Conservation (phyloP, 2,797 vertebrate species). For the Sciurus vulgaris region DNA sequence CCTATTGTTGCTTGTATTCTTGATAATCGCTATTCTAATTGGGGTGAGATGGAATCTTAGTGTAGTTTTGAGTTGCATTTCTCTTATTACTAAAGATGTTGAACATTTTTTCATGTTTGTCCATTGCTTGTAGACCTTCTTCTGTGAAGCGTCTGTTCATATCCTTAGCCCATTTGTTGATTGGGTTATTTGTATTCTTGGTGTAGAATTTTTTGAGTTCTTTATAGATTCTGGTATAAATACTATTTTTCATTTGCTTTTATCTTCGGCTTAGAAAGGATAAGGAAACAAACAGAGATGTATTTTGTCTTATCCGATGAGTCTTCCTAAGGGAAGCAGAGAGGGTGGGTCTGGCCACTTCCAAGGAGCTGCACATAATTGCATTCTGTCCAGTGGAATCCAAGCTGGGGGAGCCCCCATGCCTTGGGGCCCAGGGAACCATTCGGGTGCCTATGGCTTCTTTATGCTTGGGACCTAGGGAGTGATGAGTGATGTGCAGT, state of each 20-base stretch:
- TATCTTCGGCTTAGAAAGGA: neutral
- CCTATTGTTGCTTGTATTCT: too few species aligned
- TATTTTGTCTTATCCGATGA: slow-evolving; percentile 25
- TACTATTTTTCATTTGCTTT: neutral
- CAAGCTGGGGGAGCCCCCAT: neutral
- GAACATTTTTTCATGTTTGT: too few species aligned
- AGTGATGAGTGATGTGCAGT: neutral
- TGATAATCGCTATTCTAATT: too few species aligned
- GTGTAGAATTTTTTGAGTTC: too few species aligned
- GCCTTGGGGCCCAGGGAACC: neutral
- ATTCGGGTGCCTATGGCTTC: neutral
- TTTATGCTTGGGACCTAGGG: neutral
- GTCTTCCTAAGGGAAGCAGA: neutral
- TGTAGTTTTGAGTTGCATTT: too few species aligned
- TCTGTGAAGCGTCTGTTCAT: too few species aligned
- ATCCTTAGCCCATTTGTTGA: too few species aligned
- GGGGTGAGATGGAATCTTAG: too few species aligned
- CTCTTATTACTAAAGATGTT: too few species aligned
- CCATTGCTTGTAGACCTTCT: too few species aligned
- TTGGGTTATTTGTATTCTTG: too few species aligned
- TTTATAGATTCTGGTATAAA: too few species aligned
- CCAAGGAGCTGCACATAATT: neutral
- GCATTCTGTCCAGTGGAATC: neutral
- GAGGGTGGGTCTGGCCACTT: neutral
- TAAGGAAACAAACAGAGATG: neutral